Base-by-base conservation (phyloP, 2,888 invertebrate genomes). In the Lomographa bimaculata region DNA sequence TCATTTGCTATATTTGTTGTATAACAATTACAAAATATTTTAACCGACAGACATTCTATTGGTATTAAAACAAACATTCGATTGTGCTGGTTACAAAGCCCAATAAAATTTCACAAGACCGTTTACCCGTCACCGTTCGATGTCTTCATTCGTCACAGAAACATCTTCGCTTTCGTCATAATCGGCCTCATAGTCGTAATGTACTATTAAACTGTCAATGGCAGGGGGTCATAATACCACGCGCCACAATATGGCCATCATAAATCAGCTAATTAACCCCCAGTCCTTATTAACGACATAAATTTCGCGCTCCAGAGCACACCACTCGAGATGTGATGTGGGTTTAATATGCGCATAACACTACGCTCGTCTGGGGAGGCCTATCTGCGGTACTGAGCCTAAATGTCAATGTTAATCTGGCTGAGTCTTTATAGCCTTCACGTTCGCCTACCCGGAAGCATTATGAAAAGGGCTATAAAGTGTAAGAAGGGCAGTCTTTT, bases 241-340 rank as follows among this genome's bases (percentile, higher is more conserved):
- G 76, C 74, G 70, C 71, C 69, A 73, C 77, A 76, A 76, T 83
- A 84, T 79, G 79, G 69, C 64, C 73, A 60, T 66, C 79, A 79
- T 86, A 84, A 86, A 84, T 86, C 84, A 82, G 74, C 75, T 84
- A 85, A 86, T 87, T 86, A 85, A 84, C 81, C 80, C 77, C 68
- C 60, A 68, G 77, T 72, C 78, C 83, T 83, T 86, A 86, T 86
- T 84, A 86, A 82, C 72, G 77, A 82, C 83, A 85, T 86, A 85
- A 82, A 86, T 86, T 86, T 83, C 69, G 71, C 78, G 76, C 75
- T 71, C 60, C 59, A 64, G 64, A 67, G 73, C 76, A 70, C 72
- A 61, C 66, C 71, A 76, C 79, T 79, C 76, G 62, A 76, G 74
- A 51, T 72, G 73, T 73, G 72, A 78, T 77, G 75, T 66, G 73